phyloP scores from a whole-genome alignment of 2,797 vertebrate genomes.

The Rhabdomys pumilio region DNA sequence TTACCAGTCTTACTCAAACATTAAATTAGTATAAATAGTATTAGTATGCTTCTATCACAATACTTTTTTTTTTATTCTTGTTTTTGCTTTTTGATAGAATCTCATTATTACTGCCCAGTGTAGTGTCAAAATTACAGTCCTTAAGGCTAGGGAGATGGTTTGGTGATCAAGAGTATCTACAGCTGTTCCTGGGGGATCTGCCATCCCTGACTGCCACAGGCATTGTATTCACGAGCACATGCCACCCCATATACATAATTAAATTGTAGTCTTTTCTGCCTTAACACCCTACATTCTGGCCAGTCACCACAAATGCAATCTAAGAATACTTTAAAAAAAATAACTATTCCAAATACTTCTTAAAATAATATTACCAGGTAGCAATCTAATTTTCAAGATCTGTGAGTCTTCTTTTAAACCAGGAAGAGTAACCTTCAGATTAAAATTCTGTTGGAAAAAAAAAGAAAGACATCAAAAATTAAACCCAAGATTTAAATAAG shows the following conservation, averaged over 20 bases:
- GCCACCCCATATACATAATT: neutral
- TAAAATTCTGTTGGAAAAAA: conserved; percentile 90
- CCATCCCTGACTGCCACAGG: too few relatives aligned
- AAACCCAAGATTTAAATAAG: conserved; percentile 63
- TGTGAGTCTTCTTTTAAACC: conserved; percentile 92
- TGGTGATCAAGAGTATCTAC: neutral
- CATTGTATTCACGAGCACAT: neutral
- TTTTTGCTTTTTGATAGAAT: neutral
- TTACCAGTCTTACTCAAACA: conserved; percentile 13
- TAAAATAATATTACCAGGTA: conserved; percentile 91
- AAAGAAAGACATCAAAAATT: conserved; percentile 80
- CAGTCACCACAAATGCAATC: neutral
- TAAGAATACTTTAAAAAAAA: conserved; percentile 45
- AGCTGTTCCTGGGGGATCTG: neutral
- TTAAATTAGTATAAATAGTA: neutral
- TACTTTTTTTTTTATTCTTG: neutral
- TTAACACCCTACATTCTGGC: neutral
- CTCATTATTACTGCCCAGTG: neutral
- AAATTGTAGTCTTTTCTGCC: neutral
- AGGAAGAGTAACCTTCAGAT: conserved; percentile 92
- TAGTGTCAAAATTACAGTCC: neutral
- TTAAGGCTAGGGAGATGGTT: neutral
- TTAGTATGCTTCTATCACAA: conserved; percentile 29
- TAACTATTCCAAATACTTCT: conserved; percentile 62
- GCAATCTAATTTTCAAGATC: conserved; percentile 90